phyloP scores from a whole-genome alignment of 2,888 invertebrate species.

The Calameuta filiformis region DNA sequence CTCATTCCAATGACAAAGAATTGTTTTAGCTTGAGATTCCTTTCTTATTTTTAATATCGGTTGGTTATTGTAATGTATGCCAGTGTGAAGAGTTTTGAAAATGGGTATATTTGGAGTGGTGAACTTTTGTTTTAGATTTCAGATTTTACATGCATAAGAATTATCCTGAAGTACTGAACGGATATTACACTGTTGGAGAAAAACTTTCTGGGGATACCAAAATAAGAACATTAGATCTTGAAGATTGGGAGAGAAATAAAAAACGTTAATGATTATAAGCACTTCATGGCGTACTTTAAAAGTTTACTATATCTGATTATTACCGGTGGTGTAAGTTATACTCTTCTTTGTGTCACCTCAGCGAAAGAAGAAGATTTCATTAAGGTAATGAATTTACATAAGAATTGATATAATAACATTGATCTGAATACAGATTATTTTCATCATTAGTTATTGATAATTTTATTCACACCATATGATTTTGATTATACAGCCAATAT shows the following conservation, averaged over 20 bases:
- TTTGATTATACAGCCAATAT: no score
- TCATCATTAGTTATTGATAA: no score
- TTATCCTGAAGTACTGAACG: conserved; percentile 74
- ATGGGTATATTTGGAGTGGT: no score
- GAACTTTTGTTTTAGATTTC: conserved; percentile 69
- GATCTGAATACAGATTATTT: no score
- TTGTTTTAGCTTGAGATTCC: no score
- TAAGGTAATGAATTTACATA: no score
- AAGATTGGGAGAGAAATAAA: conserved; percentile 71
- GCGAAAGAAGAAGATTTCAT: not conserved
- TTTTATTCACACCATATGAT: no score
- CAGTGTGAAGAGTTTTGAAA: no score
- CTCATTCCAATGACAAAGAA: no score
- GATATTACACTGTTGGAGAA: conserved; percentile 79
- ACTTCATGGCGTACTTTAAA: conserved; percentile 67
- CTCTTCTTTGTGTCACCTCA: conserved; percentile 4
- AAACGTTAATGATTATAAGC: conserved; percentile 67
- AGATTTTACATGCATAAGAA: conserved; percentile 76
- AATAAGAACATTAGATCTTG: conserved; percentile 65
- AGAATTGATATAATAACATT: no score
- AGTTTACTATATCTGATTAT: conserved; percentile 40
- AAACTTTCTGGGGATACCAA: conserved; percentile 64
- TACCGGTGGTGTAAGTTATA: conserved; percentile 17
- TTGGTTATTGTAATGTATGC: no score
- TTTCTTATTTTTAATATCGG: no score